Base-by-base conservation (phyloP, 2,113 vertebrate species). In the Sterrhoptilus dennistouni region DNA sequence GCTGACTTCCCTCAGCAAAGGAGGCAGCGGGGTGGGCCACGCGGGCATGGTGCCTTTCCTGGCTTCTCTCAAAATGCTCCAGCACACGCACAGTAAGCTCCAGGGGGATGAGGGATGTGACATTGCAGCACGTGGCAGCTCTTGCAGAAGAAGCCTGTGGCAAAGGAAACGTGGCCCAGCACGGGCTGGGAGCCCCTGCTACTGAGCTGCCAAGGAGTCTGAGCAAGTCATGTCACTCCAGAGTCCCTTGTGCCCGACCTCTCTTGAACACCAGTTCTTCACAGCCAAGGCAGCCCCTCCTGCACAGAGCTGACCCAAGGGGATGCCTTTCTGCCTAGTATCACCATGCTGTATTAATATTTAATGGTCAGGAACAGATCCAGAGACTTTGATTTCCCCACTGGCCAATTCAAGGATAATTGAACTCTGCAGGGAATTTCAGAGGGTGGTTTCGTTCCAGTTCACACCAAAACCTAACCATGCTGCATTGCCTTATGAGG, bases 51-150 rank as follows among this genome's bases (percentile, higher is more conserved):
- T 0, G 7, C 52, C 77, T 66, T 56, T 23, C 56, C 56, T 9
- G 27, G 33, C 76, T 57, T 56, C 71, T 56, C 23, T 2, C 52
- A 42, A 45, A 50, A 38, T 0, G 1, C 45, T 57, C 50, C 54
- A 14, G 27, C n/a, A 1, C 61, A 4, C 0, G 0, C 61, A 4
- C 0, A 0, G 31, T 1, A 0, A 80, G 68, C 71, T 53, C 10
- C 2, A 40, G 68, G 33, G 12, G 20, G 28, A 52, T 0, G 5
- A 89, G 77, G 54, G 77, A 57, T 11, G n/a, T 33, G 68, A 42
- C 42, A 18, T 9, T 0, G 2, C 0, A 0, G 59, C 71, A 86
- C 3, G 1, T 21, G 52, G 68, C 80, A 63, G 59, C 83, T 61
- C 76, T 5, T 0, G 5, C 71, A 47, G 27, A 69, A n/a, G 44